Conservation (phyloP, 1,140 invertebrate genomes). For the Tetramorium simillimum region DNA sequence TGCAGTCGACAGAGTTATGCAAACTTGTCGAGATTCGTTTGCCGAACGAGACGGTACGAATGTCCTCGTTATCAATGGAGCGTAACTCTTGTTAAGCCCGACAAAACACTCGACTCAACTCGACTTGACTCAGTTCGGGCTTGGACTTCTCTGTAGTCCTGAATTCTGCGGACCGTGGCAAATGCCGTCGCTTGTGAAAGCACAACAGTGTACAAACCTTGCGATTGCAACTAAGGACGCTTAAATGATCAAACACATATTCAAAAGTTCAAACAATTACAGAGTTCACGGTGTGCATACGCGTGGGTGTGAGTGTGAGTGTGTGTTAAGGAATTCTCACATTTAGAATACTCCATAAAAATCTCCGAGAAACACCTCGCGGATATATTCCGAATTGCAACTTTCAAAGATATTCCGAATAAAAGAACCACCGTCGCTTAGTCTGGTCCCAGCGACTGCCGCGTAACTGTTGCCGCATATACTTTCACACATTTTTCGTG, state of each 20-base stretch:
- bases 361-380: background rate
- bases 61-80: conserved; percentile 63
- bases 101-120: conserved; percentile 58
- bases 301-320: background rate
- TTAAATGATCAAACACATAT: conserved; percentile 33
- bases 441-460: background rate
- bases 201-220: conserved; percentile 41
- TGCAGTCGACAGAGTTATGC: conserved; percentile 56
- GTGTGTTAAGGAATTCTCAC: background rate
- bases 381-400: background rate
- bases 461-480: background rate
- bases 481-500: background rate
- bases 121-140: conserved; percentile 27
- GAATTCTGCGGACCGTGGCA: conserved; percentile 30
- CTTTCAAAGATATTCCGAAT: background rate
- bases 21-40: conserved; percentile 66
- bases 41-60: conserved; percentile 45
- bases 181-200: conserved; percentile 32
- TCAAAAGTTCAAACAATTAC: conserved; percentile 9
- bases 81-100: conserved; percentile 64
- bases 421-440: background rate
- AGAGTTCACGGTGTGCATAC: background rate
- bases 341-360: background rate
- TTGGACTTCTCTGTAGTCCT: conserved; percentile 32
- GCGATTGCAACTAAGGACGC: conserved; percentile 24